Evolutionary conservation across 1,140 invertebrate species (phyloP).

Genomic region (Lepidurus packardi): DNA sequence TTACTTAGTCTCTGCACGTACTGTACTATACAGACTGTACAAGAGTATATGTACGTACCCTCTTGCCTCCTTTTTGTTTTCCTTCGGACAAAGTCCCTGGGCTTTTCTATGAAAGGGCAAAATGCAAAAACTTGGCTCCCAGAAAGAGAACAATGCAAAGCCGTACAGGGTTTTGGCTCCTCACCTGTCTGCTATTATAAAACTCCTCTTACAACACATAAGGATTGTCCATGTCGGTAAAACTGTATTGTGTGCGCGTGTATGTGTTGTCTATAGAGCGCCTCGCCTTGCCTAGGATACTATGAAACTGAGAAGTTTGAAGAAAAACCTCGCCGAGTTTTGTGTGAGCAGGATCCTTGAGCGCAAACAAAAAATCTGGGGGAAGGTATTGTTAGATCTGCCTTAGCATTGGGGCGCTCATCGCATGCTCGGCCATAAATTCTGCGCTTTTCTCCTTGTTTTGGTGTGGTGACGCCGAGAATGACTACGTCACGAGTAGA

Average conservation of each 20-base stretch:
- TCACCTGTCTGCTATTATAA: constrained; percentile 5
- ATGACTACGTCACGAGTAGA: not conserved
- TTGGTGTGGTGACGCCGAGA: constrained; percentile 1
- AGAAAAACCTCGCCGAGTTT: constrained; percentile 1
- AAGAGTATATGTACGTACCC: not conserved
- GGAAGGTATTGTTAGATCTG: not conserved
- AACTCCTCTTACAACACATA: not conserved
- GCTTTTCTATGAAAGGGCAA: not conserved
- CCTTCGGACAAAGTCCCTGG: not conserved
- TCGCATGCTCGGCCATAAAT: constrained; percentile 3
- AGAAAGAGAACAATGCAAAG: not conserved
- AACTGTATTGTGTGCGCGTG: not conserved
- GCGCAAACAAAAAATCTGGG: not conserved
- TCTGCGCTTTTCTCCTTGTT: not conserved
- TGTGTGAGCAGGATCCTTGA: not conserved
- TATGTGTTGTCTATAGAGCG: not conserved
- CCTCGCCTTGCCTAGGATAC: not conserved
- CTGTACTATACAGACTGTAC: not conserved
- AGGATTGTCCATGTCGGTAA: not conserved
- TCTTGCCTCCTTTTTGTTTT: not conserved
- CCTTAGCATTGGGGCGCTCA: not conserved
- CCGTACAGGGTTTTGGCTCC: not conserved
- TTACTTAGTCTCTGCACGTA: not conserved
- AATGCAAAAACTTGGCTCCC: not conserved
- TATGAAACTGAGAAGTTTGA: not conserved